Evolutionary conservation across 2,797 vertebrate species (phyloP).

Genomic region (Myotis findleyi): DNA sequence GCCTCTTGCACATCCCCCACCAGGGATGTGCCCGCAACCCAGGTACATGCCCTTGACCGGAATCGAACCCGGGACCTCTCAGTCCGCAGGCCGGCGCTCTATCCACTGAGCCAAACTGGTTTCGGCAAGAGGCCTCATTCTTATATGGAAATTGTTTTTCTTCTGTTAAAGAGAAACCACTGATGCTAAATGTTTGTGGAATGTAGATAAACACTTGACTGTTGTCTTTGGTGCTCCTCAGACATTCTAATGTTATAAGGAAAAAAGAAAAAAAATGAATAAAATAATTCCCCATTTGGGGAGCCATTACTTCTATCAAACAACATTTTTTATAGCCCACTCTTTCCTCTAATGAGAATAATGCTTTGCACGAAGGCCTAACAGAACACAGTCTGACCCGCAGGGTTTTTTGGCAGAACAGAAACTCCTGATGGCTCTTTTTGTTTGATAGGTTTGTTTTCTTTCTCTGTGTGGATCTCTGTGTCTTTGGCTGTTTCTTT

Average conservation of each 20-base stretch:
- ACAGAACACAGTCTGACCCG: slow-evolving; percentile 1
- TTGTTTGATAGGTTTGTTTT: not conserved
- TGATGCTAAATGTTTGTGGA: not conserved
- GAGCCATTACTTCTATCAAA: slow-evolving; percentile 41
- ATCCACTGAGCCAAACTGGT: too few species aligned
- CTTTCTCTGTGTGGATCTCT: not conserved
- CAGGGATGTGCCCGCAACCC: too few species aligned
- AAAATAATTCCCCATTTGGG: slow-evolving; percentile 9
- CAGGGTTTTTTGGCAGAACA: slow-evolving; percentile 41
- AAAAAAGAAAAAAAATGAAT: not conserved
- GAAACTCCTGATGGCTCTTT: not conserved
- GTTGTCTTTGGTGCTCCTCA: not conserved
- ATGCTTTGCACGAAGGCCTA: slow-evolving; percentile 4
- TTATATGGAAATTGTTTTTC: not conserved
- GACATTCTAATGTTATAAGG: slow-evolving; percentile 16
- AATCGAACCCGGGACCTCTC: too few species aligned
- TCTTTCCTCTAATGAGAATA: slow-evolving; percentile 31
- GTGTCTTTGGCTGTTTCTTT: not conserved
- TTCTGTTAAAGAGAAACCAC: not conserved
- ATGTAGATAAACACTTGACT: slow-evolving; percentile 35
- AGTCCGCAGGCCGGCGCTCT: too few species aligned
- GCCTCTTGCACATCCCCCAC: too few species aligned
- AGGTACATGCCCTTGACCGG: too few species aligned
- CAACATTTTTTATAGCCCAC: slow-evolving; percentile 10
- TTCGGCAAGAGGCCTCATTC: not conserved